These are phyloP conservation scores for Mastomys coucha DNA, from an alignment of 2,113 vertebrate genomes.

Conservation along the genomic window DNA sequence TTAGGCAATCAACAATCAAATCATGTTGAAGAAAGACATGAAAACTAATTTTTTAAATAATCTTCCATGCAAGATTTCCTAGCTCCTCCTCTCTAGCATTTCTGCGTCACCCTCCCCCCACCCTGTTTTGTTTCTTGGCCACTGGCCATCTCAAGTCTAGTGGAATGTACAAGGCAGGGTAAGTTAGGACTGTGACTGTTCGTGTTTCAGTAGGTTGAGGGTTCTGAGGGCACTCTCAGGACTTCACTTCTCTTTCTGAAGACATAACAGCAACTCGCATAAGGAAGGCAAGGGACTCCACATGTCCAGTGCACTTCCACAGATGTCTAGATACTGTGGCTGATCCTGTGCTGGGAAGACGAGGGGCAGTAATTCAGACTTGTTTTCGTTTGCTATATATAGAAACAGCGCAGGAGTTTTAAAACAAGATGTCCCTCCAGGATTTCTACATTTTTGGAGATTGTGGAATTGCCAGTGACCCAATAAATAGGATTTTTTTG, in stretches of 20 bases:
- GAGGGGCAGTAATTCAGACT: slow-evolving; percentile 26
- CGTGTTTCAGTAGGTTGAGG: background rate
- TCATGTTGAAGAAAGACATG: background rate
- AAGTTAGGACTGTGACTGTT: background rate
- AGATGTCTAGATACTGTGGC: slow-evolving; percentile 8
- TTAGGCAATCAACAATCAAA: slow-evolving; percentile 1
- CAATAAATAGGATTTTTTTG: background rate
- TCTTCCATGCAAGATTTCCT: background rate
- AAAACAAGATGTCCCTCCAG: slow-evolving; percentile 39
- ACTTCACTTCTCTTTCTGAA: background rate
- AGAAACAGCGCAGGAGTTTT: slow-evolving; percentile 50
- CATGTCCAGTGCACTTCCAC: background rate
- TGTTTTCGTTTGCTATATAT: slow-evolving; percentile 40
- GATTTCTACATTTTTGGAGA: slow-evolving; percentile 6
- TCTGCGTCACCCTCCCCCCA: background rate
- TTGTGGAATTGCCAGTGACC: slow-evolving; percentile 43
- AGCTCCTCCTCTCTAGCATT: background rate
- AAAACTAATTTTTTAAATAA: background rate
- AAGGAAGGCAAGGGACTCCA: slow-evolving; percentile 26
- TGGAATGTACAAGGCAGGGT: slow-evolving; percentile 23
- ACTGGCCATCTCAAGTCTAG: background rate
- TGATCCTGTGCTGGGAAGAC: slow-evolving; percentile 44
- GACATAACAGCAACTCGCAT: background rate
- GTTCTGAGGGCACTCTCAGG: background rate
- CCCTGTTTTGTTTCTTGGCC: background rate